Conservation (phyloP, 1,140 invertebrate species). For the Chironomus tepperi region DNA sequence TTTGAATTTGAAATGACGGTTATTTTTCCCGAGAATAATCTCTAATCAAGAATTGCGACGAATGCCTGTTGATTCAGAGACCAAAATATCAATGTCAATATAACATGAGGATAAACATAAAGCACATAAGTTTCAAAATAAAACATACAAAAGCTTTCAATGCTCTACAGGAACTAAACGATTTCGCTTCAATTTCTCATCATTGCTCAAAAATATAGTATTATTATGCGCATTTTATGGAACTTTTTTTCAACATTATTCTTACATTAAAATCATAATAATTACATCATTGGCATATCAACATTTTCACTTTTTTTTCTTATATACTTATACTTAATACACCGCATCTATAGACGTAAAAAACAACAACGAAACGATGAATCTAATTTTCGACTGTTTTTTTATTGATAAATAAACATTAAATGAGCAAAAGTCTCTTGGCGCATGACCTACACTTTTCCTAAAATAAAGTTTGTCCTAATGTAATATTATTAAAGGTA, state of each 20-base stretch:
- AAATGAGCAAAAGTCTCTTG: not conserved
- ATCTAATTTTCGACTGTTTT: not conserved
- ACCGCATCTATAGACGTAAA: not conserved
- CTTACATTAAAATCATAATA: too few relatives aligned
- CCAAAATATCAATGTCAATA: too few relatives aligned
- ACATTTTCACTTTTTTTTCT: not conserved
- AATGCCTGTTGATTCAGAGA: not conserved
- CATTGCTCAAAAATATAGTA: too few relatives aligned
- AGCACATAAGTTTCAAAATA: not conserved
- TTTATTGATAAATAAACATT: not conserved
- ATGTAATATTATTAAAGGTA: too few relatives aligned
- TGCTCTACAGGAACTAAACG: not conserved
- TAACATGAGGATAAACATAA: not conserved
- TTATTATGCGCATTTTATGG: too few relatives aligned
- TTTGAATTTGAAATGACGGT: too few relatives aligned
- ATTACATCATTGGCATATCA: not conserved
- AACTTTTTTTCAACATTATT: too few relatives aligned
- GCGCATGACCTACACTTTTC: not conserved
- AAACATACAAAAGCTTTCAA: not conserved
- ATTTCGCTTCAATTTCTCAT: not conserved
- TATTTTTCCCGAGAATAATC: too few relatives aligned
- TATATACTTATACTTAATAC: not conserved
- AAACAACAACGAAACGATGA: conserved; percentile 13
- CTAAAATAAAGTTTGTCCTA: too few relatives aligned
- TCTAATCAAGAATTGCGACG: not conserved